Percentiles rank a stretch among this genome's conserved stretches.
These are phyloP conservation scores for Dascillus cervinus DNA, from an alignment of 2,888 invertebrate species.

Conservation along the genomic window DNA sequence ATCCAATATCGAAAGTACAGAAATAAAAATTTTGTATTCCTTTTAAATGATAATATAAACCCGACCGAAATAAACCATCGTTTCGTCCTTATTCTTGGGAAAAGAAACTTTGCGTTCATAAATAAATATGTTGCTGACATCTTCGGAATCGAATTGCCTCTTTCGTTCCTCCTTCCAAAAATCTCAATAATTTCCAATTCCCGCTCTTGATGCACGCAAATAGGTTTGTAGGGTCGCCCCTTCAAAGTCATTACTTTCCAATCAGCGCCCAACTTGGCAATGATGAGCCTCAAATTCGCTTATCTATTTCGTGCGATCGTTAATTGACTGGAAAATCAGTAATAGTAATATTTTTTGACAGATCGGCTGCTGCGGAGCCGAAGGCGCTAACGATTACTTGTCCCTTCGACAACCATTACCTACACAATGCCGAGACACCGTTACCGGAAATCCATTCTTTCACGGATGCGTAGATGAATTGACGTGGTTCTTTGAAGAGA, in stretches of 20 bases:
- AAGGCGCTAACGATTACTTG: slow-evolving; percentile 77
- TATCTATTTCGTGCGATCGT: slow-evolving; percentile 17
- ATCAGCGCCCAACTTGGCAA: slow-evolving; percentile 13
- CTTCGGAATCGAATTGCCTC: slow-evolving; percentile 20
- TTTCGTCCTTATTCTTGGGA: slow-evolving; percentile 12
- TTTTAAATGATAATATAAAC: slow-evolving; percentile 14
- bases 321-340: too few species aligned
- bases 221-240: slow-evolving; percentile 9
- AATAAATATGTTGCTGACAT: slow-evolving; percentile 21
- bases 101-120: slow-evolving; percentile 18
- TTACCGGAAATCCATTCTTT: slow-evolving; percentile 82
- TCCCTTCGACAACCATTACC: slow-evolving; percentile 71
- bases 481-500: slow-evolving; percentile 81
- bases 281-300: slow-evolving; percentile 20
- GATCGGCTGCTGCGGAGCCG: slow-evolving; percentile 88
- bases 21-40: neutral
- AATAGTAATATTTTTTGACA: slow-evolving; percentile 40
- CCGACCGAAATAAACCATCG: slow-evolving; percentile 14
- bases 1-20: too few species aligned
- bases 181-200: slow-evolving; percentile 14
- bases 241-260: slow-evolving; percentile 16
- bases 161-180: slow-evolving; percentile 15
- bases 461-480: slow-evolving; percentile 83
- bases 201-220: slow-evolving; percentile 1
- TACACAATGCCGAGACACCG: slow-evolving; percentile 75